Evolutionary conservation across 2,888 invertebrate species (phyloP).

Genomic region (Drosophila merina): DNA sequence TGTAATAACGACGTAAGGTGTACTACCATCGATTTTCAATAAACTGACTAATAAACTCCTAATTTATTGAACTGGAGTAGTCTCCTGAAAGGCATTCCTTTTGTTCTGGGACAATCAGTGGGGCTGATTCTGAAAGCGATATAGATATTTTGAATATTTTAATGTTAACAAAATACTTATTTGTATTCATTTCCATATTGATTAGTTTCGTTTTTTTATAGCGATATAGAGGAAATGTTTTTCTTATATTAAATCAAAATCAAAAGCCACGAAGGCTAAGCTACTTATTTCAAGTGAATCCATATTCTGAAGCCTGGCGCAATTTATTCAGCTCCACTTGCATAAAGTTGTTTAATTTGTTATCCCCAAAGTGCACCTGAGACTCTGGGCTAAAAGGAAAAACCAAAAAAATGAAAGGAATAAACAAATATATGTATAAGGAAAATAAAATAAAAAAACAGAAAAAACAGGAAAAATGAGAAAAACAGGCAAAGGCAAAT

Average conservation of each 20-base stretch:
- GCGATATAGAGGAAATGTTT: background rate
- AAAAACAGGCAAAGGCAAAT: conserved; percentile 60
- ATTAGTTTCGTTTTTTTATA: no score
- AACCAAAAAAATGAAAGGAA: conserved; percentile 21
- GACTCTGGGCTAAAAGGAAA: conserved; percentile 33
- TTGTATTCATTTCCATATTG: no score
- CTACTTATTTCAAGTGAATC: conserved; percentile 20
- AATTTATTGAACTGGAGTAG: no score
- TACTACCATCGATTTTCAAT: no score
- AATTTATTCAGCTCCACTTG: conserved; percentile 49
- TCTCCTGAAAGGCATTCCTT: no score
- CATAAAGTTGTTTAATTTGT: conserved; percentile 78
- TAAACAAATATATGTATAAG: conserved; percentile 9
- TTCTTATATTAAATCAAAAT: background rate
- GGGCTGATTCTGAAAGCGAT: no score
- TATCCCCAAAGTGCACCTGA: conserved; percentile 75
- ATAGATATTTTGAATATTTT: no score
- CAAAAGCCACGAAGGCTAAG: background rate
- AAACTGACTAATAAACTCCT: no score
- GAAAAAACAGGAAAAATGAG: conserved; percentile 2
- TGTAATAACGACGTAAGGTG: no score
- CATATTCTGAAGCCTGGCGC: conserved; percentile 18
- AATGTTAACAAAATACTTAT: no score
- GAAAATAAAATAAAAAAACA: conserved; percentile 22
- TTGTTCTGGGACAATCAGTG: no score